phyloP scores from a whole-genome alignment of 2,113 vertebrate species.

The Dicaeum eximium region DNA sequence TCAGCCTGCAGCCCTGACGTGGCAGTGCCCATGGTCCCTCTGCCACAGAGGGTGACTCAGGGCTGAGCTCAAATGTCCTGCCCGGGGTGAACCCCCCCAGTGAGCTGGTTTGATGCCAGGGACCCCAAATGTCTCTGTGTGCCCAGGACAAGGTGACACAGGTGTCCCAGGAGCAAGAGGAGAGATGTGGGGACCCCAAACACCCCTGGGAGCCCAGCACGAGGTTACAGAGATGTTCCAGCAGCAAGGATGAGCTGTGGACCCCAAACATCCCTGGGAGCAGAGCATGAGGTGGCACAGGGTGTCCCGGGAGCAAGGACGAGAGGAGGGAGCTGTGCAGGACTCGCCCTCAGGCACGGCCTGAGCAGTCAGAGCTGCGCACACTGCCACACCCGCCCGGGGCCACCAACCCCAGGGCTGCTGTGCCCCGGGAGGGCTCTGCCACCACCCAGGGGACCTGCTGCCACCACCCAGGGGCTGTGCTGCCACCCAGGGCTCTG shows the following conservation, averaged over 20 bases:
- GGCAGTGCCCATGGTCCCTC: background rate
- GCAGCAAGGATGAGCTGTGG: background rate
- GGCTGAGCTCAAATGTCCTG: background rate
- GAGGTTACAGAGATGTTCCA: background rate
- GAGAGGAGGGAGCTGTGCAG: background rate
- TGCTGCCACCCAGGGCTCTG: too few relatives aligned
- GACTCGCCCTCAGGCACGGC: background rate
- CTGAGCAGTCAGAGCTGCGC: background rate
- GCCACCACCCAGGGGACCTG: background rate
- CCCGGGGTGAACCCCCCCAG: background rate
- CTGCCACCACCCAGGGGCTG: background rate
- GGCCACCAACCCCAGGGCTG: background rate
- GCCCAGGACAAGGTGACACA: background rate
- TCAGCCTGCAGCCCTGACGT: background rate
- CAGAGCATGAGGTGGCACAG: background rate
- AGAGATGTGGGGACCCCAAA: background rate
- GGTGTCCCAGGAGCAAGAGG: too few relatives aligned
- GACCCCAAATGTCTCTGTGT: background rate
- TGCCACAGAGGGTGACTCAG: background rate
- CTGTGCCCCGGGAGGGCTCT: background rate
- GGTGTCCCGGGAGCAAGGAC: background rate
- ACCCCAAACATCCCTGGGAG: background rate
- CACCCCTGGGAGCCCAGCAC: background rate
- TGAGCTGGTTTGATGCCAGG: background rate
- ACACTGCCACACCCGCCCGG: fast-evolving